Evolutionary conservation across 2,113 vertebrate genomes (phyloP), one percentile per base, ranked within the genome.

Genomic region (Alexandromys fortis): DNA sequence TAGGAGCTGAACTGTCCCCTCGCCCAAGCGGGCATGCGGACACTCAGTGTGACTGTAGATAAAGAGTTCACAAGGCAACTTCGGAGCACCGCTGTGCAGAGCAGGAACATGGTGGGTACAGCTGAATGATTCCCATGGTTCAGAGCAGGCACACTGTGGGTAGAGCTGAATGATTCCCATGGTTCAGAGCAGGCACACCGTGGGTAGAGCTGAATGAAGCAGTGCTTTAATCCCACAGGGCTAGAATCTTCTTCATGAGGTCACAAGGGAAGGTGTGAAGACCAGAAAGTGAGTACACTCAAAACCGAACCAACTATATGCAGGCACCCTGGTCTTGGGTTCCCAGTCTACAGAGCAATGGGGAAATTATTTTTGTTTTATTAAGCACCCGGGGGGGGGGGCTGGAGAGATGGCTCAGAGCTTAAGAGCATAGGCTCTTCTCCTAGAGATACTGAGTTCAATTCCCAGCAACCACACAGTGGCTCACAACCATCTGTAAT

Each of bases 281-380:
- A 12, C n/a, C 45, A 68, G 47, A 7, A 61, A 73, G 65, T n/a
- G 8, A 42, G 14, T 5, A 5, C 3, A 35, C 28, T 26, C 42
- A 94, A 52, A 77, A 77, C 17, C 28, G 7, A 86, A 28, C 24
- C 45, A 45, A 73, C 4, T 22, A 45, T 75, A 75, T 35, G 78
- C n/a, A 26, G n/a, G 7, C 8, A 38, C 35, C n/a, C 35, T 42
- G 24, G 42, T 28, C 10, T 58, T 21, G 26, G 61, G 22, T 21
- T 52, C 61, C 47, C 10, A 55, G 67, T 13, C 70, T 77, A 33
- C 17, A 38, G 0, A 90, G 86, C 26, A 47, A 22, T 26, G 42
- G 81, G 65, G 55, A 97, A 85, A 81, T 33, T 42, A 38, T 30
- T 90, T 33, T 76, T 70, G 55, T 90, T 94, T n/a, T 77, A 76